Base-by-base conservation (phyloP, 1,140 invertebrate genomes). In the Drosophila repleta region DNA sequence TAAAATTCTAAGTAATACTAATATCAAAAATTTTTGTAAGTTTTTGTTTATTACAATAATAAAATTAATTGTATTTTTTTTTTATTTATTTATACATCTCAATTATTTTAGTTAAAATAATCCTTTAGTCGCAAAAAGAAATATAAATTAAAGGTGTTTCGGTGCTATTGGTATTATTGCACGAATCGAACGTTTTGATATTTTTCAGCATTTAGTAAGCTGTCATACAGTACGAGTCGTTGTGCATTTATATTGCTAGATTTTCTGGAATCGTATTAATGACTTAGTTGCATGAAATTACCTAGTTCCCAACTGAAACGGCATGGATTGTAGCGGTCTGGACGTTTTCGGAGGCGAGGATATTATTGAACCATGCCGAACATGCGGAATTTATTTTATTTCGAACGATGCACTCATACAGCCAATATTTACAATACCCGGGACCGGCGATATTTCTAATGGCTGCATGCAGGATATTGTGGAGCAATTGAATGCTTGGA, bases 361-460 rank as follows among this genome's bases (percentile, higher is more conserved):
- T 3, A 57, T 60, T 18, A 87, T 91, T 10, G 85, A 90, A 21
- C 72, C 90, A 7, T 91, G 90, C 21, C 76, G 90, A 11, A 72
- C 90, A 1, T 91, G 90, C 46, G 90, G 90, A 7, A 84, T 90
- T 37, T 90, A 74, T 37, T 91, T 69, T 13, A 67, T 82, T 21
- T 76, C 24, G 48, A 29, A 64, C 58, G 62, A 17, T 7, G 37
- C 37, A 45, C 39, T 69, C 13, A 82, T 81, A 1, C 73, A 61
- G 20, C 82, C 82, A 11, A 58, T 85, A 51, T 85, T 85, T 49
- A 32, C 21, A 20, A 57, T 46, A 15, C 0, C 10, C 20, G 43
- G 45, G 35, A 15, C 57, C 58, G 46, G 41, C 57, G 64, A 65
- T 24, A 43, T 29, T 45, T 21, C n/a, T 1, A 46, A 35, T 8